Evolutionary conservation across 2,888 invertebrate species (phyloP), one percentile per base, ranked within the genome.

Genomic region (Anticlea derivata): DNA sequence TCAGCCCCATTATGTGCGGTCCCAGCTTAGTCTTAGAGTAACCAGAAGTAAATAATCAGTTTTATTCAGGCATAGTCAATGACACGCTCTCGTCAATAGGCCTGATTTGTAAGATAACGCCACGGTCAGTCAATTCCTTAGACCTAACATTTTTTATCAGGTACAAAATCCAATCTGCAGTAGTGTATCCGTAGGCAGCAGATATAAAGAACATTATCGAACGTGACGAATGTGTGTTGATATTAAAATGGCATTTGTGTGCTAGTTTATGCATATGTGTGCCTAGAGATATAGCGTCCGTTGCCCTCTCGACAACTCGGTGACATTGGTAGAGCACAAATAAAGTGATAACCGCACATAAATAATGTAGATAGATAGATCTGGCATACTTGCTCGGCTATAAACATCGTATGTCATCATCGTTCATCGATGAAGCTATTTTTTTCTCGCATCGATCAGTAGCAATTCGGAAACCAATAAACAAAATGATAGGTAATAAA

Each of bases 271-370:
- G 64, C 75, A 66, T 75, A 62, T 74, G 73, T 75, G 71, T 80
- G 69, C 68, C 70, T 76, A 69, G 70, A 84, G 83, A 86, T 86
- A 88, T 74, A 67, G 78, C 83, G 90, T 83, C 75, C 89, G 83
- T 88, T 89, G 89, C 86, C 86, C 90, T 81, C 80, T 70, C 78
- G 67, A 72, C 83, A 82, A 86, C 85, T 87, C 86, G 79, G 86
- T 89, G 90, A 90, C 90, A 90, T 90, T 90, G 90, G 89, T 78
- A 73, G 72, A 80, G 78, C 78, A 83, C 84, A 87, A 88, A 89
- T 82, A 85, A 67, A 77, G 73, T 78, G 88, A 87, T 89, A 89
- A 86, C 73, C 68, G 73, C 69, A 75, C 69, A 85, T 79, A 80
- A 79, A 81, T 80, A 77, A 78, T 63, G 70, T 73, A 72, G 70